Base-by-base conservation (phyloP, 2,888 invertebrate species). In the Thumatha senex region DNA sequence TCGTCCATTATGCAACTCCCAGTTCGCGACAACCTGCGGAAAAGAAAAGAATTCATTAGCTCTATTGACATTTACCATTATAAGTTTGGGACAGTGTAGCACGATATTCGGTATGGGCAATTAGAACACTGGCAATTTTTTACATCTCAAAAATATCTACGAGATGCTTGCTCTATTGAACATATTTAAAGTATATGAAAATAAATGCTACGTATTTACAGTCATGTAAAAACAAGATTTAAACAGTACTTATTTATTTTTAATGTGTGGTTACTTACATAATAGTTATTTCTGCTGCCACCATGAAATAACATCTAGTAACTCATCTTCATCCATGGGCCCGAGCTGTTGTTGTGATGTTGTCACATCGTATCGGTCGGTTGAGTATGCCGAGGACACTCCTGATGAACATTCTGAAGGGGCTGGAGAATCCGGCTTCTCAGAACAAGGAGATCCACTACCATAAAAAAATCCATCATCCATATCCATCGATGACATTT, bases 301-400 rank as follows among this genome's bases (percentile, higher is more conserved):
- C 93, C 95, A 96, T 44, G 95, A 95, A 69, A 96, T 96, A 63
- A 95, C 96, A 72, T 98, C 97, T 33, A 98, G 92, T 7, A 98
- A 93, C 74, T 97, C 97, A 67, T 97, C 97, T 79, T 97, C 97
- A 76, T 97, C 97, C 92, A 96, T 96, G 7, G 96, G 94, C 54
- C 95, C 96, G 54, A 93, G 89, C 61, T 93, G 89, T 41, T 93
- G 92, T 56, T 92, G 91, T 44, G 44, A 15, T 33, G 85, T 74
- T 5, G 86, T 77, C 57, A 78, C 81, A 60, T 90, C 89, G 63
- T 90, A 87, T 49, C 89, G 79, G 63, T 92, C 89, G 42, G 84
- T 78, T 29, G 91, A 91, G 57, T 91, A 91, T 8, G 89, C 79
- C 3, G 93, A 92, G 8, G 92, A 89, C 11, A 93, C 92, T 7